Conservation (phyloP, 2,113 vertebrate genomes). For the Chroicocephalus ridibundus region DNA sequence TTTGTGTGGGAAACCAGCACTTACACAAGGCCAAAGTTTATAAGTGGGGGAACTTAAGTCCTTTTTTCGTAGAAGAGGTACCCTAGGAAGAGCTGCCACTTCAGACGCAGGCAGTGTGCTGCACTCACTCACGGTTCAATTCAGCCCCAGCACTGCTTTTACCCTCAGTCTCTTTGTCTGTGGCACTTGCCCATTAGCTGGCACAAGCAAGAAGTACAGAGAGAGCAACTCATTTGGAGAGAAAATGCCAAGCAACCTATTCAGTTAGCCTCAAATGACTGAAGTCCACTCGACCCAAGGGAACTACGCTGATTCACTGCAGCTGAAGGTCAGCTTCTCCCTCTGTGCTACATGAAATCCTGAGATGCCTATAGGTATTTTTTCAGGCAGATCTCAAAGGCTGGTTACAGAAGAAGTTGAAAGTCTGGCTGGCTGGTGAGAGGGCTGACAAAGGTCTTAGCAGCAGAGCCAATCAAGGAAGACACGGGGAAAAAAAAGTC, state of each 20-base stretch:
- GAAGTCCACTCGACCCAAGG: not conserved
- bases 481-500: not conserved
- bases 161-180: not conserved
- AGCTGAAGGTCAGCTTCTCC: no score
- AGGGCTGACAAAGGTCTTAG: not conserved
- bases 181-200: not conserved
- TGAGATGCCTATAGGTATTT: not conserved
- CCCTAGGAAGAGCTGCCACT: not conserved
- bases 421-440: not conserved
- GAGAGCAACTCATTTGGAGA: not conserved
- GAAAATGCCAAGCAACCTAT: not conserved
- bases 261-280: not conserved
- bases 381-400: not conserved
- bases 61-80: not conserved
- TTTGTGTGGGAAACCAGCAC: not conserved
- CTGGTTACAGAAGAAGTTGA: not conserved
- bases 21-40: not conserved
- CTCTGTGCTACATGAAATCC: not conserved
- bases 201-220: not conserved
- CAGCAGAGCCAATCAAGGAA: not conserved
- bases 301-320: not conserved
- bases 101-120: not conserved
- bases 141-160: not conserved
- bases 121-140: fast-evolving
- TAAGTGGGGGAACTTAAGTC: not conserved